A percentile compares a stretch with the other conserved stretches of the same genome.
phyloP scores from a whole-genome alignment of 92 coral and sea anemone genomes.

The Siderastrea radians region DNA sequence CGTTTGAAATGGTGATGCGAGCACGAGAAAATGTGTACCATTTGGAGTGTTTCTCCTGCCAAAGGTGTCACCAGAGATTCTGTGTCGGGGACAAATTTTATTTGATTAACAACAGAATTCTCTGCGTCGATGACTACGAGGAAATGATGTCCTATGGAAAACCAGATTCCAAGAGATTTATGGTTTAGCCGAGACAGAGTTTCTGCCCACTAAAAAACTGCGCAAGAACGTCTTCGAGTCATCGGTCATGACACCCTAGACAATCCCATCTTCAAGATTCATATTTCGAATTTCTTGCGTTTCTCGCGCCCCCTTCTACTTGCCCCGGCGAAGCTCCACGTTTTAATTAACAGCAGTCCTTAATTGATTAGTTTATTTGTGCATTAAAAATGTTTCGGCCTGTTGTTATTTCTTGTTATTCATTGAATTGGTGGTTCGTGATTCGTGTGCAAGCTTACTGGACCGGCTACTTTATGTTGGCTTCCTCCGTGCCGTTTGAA shows the following conservation, averaged over 20 bases:
- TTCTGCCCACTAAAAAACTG: not conserved
- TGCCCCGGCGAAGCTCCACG: not conserved
- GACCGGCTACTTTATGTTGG: not conserved
- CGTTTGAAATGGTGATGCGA: conserved; percentile 99
- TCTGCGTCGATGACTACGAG: conserved; percentile 95
- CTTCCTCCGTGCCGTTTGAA: not conserved
- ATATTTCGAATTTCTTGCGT: conserved; percentile 25
- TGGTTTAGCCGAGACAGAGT: conserved; percentile 43
- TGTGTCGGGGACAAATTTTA: conserved; percentile 99
- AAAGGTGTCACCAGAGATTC: conserved; percentile 96
- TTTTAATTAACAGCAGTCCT: too few species aligned
- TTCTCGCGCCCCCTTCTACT: not conserved
- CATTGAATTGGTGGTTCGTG: not conserved
- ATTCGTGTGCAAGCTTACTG: not conserved
- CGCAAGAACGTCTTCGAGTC: not conserved
- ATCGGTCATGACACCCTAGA: not conserved
- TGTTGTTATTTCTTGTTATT: not conserved
- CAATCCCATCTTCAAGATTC: not conserved
- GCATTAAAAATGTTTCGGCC: not conserved
- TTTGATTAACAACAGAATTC: conserved; percentile 90
- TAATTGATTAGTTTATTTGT: too few species aligned
- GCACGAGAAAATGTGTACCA: conserved; percentile 97
- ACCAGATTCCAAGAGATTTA: conserved; percentile 75
- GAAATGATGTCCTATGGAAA: conserved; percentile 88
- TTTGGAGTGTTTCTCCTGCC: conserved; percentile 97